Conservation (phyloP, 2,888 invertebrate species). For the Cetonia aurata region DNA sequence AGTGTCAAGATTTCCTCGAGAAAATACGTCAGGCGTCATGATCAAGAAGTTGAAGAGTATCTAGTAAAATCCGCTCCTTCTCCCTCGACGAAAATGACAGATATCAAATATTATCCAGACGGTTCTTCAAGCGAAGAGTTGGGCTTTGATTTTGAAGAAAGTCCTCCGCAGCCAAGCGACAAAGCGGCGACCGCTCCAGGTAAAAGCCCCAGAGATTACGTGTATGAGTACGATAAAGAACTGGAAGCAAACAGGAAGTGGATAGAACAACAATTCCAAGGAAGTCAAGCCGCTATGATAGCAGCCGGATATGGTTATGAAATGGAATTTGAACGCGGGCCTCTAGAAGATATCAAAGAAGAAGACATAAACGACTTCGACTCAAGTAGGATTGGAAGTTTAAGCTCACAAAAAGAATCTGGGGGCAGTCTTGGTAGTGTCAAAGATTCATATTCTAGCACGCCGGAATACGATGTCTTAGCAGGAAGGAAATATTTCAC, state of each 20-base stretch:
- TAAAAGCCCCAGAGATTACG: conserved; percentile 64
- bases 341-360: conserved; percentile 92
- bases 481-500: conserved; percentile 87
- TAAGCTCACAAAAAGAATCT: conserved; percentile 82
- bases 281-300: conserved; percentile 73
- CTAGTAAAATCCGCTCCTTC: conserved; percentile 78
- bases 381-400: conserved; percentile 81
- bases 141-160: conserved; percentile 79
- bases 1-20: conserved; percentile 75
- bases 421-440: conserved; percentile 83
- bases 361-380: conserved; percentile 92
- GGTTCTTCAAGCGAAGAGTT: conserved; percentile 73
- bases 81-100: conserved; percentile 68
- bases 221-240: conserved; percentile 69
- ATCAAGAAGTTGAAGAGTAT: conserved; percentile 80
- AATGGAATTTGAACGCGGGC: conserved; percentile 85
- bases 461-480: conserved; percentile 91
- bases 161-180: conserved; percentile 67
- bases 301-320: conserved; percentile 76
- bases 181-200: conserved; percentile 57
- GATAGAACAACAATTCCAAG: conserved; percentile 91
- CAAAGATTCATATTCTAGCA: conserved; percentile 90
- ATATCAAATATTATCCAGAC: conserved; percentile 67
- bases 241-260: conserved; percentile 86
- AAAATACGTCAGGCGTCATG: conserved; percentile 73